Evolutionary conservation across 2,888 invertebrate species (phyloP), one percentile per base, ranked within the genome.

Genomic region (Priocnemis perturbator): DNA sequence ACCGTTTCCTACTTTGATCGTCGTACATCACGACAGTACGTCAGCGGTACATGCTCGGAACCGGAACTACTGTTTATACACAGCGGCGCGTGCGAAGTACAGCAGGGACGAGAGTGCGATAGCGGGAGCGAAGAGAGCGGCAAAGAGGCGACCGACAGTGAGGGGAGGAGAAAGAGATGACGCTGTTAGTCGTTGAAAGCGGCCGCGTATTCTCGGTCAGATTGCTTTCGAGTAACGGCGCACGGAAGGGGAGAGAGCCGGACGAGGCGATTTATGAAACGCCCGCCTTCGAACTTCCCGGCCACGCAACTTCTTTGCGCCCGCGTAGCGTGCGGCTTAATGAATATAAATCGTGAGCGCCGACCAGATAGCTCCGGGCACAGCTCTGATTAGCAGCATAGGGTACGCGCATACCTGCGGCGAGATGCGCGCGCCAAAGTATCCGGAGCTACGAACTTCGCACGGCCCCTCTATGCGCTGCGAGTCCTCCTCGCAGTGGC

Each of bases 281-380:
- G 67, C 55, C 53, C 61, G 64, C 48, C 68, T 64, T 65, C 66
- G 60, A 77, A 75, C 50, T 70, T 75, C 63, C 56, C 65, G 47
- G 57, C 48, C 65, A 57, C 56, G 68, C 58, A 75, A 73, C 70
- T 75, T 71, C 69, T 71, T 65, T 57, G 60, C 61, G 60, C 63
- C 63, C 23, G 64, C 53, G 56, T 66, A 66, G 44, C 62, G 60
- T 69, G 47, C 60, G 55, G 66, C 72, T 73, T 76, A 76, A 76
- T 73, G 74, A 76, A 76, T 76, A 74, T 75, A 74, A 74, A 76
- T 75, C 56, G 69, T 21, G 44, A 62, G 55, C 48, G 56, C 65
- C 15, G 52, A 57, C 60, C 56, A 55, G 48, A 58, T 70, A 69
- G 55, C 66, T 61, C 65, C 21, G 53, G 57, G 60, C 59, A 61